Percentiles rank a stretch among this genome's conserved stretches.
Conservation (phyloP, 1,140 invertebrate species). For the Matsumurasca onukii region DNA sequence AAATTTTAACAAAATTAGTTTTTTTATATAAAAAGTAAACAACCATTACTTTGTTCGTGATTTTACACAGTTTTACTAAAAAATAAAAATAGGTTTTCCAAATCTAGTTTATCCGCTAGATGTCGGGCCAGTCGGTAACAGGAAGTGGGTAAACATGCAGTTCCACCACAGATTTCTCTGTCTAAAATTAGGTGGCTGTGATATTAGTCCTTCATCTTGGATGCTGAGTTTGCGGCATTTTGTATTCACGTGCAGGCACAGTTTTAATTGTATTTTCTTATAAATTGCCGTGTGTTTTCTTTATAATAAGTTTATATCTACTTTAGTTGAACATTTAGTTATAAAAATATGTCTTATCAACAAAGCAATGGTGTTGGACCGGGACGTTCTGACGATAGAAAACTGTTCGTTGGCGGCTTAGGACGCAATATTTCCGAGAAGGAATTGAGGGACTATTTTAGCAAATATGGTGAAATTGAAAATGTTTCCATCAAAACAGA, state of each 20-base stretch:
- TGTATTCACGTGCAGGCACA: constrained; percentile 8
- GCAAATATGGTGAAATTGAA: constrained; percentile 63
- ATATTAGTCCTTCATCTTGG: constrained; percentile 26
- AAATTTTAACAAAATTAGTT: no score
- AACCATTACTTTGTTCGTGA: no score
- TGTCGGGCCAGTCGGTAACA: no score
- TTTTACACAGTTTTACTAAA: no score
- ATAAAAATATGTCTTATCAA: background rate
- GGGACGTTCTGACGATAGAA: constrained; percentile 54
- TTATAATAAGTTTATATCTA: background rate
- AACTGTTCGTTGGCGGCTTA: constrained; percentile 54
- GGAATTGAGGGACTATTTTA: constrained; percentile 62
- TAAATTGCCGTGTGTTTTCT: background rate
- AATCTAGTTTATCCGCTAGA: no score
- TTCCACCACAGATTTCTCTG: no score
- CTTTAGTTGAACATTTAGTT: background rate
- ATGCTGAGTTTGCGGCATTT: constrained; percentile 22
- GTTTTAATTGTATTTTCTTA: background rate
- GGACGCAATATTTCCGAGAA: constrained; percentile 53
- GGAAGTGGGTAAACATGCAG: no score
- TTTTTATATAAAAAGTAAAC: no score
- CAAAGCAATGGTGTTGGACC: constrained; percentile 40
- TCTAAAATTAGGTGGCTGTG: no score
- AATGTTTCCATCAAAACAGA: constrained; percentile 65
- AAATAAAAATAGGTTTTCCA: no score